These are phyloP conservation scores for Triops cancriformis DNA, from an alignment of 1,140 invertebrate species.

Conservation along the genomic window DNA sequence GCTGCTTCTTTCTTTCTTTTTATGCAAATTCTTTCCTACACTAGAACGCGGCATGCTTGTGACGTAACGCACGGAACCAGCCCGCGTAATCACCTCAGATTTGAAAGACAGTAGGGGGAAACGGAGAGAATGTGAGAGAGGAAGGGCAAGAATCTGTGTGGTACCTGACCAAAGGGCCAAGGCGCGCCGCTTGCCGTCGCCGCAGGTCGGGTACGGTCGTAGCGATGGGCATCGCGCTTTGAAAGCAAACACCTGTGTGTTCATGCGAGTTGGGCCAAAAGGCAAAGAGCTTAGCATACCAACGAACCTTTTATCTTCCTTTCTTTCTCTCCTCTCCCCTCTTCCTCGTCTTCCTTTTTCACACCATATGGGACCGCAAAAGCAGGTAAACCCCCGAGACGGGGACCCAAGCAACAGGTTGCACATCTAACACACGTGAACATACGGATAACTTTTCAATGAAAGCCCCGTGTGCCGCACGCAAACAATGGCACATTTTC, in stretches of 20 bases:
- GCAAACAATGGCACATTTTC: not conserved
- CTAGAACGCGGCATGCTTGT: no score
- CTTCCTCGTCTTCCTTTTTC: not conserved
- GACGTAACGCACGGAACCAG: no score
- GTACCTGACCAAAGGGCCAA: not conserved
- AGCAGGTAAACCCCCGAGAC: not conserved
- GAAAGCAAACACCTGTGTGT: constrained; percentile 4
- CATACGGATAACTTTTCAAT: not conserved
- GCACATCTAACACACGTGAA: not conserved
- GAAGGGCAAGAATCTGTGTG: not conserved
- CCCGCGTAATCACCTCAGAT: no score
- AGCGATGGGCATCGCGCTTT: not conserved
- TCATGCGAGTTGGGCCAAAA: not conserved
- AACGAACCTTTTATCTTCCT: not conserved
- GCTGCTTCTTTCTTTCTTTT: no score
- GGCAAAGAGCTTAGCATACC: not conserved
- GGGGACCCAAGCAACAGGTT: not conserved
- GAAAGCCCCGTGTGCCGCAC: not conserved
- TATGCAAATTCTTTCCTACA: no score
- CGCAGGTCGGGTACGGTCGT: not conserved
- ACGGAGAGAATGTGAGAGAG: no score
- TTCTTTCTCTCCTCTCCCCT: not conserved
- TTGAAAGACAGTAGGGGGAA: no score
- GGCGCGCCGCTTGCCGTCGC: not conserved
- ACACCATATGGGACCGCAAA: not conserved